Conservation (phyloP, 2,797 vertebrate species). For the Lerista edwardsae region DNA sequence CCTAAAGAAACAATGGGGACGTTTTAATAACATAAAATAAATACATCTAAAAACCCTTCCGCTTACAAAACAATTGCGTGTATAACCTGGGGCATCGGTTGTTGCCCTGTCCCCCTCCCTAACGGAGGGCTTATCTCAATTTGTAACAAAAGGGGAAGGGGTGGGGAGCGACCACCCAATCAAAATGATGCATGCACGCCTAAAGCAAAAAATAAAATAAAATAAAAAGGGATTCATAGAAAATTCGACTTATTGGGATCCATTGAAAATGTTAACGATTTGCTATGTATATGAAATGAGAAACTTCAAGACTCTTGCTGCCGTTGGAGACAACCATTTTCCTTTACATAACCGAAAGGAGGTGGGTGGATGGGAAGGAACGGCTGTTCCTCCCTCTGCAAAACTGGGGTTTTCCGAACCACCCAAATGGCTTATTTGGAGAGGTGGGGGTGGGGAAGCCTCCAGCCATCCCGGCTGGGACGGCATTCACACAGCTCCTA, state of each 20-base stretch:
- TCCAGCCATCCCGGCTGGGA: background rate
- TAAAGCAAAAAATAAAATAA: background rate
- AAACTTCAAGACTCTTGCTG: background rate
- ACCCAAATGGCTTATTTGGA: rapidly evolving
- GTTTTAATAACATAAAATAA: background rate
- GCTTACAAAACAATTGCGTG: background rate
- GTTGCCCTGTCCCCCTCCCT: too few relatives aligned
- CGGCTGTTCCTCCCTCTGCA: background rate
- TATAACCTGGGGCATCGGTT: background rate
- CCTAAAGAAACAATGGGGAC: background rate
- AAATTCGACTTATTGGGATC: rapidly evolving
- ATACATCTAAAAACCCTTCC: conserved; percentile 5
- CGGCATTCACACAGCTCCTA: too few relatives aligned
- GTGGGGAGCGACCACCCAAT: rapidly evolving
- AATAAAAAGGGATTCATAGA: background rate
- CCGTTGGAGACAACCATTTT: background rate
- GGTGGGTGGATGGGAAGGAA: background rate
- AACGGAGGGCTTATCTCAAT: background rate
- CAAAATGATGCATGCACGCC: background rate
- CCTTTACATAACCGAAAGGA: background rate
- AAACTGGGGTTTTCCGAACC: background rate
- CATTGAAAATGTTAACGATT: background rate
- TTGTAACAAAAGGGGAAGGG: background rate
- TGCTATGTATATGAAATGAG: too few relatives aligned
- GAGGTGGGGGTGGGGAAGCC: background rate